Base-by-base conservation (phyloP, 2,797 vertebrate genomes). In the Gallinago stenura region DNA sequence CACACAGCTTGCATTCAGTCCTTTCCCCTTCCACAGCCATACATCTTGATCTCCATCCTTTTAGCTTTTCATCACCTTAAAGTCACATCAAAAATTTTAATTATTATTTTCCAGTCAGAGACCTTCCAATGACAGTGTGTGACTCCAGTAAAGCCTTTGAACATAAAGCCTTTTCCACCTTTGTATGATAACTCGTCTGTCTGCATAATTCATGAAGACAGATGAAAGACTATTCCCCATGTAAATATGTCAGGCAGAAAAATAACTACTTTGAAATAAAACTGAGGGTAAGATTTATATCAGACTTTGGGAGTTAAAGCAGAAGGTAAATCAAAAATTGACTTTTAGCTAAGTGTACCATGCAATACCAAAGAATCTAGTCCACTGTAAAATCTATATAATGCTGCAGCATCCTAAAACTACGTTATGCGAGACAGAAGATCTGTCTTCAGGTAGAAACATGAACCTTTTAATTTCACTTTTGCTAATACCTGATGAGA, bases 141-240 rank as follows among this genome's bases (percentile, higher is more conserved):
- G 85, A 90, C 39, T 94, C 51, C 10, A 76, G 61, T 51, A 58
- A 89, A 85, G 71, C 10, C 57, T 66, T 87, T 87, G 64, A 95
- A 93, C 48, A 88, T 22, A 54, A 78, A 89, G 48, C 41, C n/a
- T 90, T 66, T 94, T 78, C 89, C 83, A 84, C 53, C 77, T 90
- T 78, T 72, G 46, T 51, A 86, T 46, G 83, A 61, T 78, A 84
- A 65, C 54, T 83, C 15, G 25, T 45, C 56, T 87, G 61, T 22
- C 87, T 97, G 94, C 78, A 92, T 97, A 95, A 97, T 96, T 95
- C 86, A 96, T 78, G 75, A 92, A 66, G 39, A 72, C 64, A 96
- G 91, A 80, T 75, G 33, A 92, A 96, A 94, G 83, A 85, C 66
- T 84, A 70, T 31, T 71, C 87, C 58, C 84, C 70, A 58, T 77